Conservation (phyloP, 2,113 vertebrate genomes). For the Octodon degus region DNA sequence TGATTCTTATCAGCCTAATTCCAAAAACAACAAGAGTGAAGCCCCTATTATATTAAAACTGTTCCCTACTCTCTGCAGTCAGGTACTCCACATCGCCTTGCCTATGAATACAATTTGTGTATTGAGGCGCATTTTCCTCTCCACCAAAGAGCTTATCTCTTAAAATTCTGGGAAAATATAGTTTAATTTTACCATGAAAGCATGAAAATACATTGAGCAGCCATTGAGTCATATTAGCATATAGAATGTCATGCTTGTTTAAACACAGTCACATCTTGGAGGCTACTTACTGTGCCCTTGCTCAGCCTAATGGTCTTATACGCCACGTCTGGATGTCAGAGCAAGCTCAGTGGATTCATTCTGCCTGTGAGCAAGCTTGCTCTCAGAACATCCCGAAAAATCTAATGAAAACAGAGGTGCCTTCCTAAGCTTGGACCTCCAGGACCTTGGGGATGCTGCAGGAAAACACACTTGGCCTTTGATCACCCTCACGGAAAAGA, state of each 20-base stretch:
- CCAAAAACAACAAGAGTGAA: background rate
- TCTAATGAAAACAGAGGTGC: background rate
- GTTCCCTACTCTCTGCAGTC: background rate
- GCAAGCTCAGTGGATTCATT: background rate
- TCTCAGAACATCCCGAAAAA: background rate
- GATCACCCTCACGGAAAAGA: background rate
- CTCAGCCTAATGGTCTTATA: constrained; percentile 33
- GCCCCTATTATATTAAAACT: background rate
- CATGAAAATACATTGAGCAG: constrained; percentile 56
- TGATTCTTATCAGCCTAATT: background rate
- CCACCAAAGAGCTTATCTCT: constrained; percentile 43
- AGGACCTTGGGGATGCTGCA: background rate
- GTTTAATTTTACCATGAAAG: constrained; percentile 45
- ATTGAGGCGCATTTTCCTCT: background rate
- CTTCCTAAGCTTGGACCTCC: background rate
- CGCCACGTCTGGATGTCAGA: background rate
- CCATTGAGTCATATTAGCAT: background rate
- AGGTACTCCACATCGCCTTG: background rate
- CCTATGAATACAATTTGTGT: background rate
- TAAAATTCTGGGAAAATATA: constrained; percentile 33
- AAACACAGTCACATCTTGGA: constrained; percentile 56
- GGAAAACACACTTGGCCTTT: background rate
- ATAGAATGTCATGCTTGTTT: constrained; percentile 58
- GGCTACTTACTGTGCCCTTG: constrained; percentile 14
- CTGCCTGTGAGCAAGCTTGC: background rate